phyloP scores from a whole-genome alignment of 2,888 invertebrate species.

The Calameuta pallipes region DNA sequence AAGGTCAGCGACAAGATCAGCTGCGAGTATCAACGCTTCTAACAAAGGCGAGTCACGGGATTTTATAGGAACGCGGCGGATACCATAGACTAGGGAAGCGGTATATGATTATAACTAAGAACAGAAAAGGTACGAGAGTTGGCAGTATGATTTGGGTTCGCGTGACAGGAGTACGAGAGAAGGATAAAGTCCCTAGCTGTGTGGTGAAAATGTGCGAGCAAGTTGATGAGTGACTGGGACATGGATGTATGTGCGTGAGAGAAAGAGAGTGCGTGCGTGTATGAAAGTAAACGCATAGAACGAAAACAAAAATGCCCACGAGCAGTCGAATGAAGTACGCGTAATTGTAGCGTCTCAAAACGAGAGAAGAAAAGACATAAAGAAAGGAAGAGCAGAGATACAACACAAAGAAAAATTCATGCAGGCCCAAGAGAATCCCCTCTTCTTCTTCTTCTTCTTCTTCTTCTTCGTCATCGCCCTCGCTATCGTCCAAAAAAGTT shows the following conservation, averaged over 20 bases:
- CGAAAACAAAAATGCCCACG: constrained; percentile 3
- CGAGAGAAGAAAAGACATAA: neutral
- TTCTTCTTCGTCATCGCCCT: neutral
- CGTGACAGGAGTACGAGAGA: neutral
- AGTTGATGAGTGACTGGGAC: neutral
- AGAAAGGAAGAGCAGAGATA: neutral
- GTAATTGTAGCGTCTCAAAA: neutral
- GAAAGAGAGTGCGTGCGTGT: neutral
- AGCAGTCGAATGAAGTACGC: neutral
- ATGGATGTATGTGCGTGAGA: neutral
- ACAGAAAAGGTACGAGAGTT: constrained; percentile 11
- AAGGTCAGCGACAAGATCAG: constrained; percentile 50
- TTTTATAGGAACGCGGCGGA: constrained; percentile 7
- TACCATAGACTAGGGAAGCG: constrained; percentile 4
- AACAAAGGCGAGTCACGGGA: constrained; percentile 17
- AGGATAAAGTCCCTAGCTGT: too few species aligned
- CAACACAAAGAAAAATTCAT: neutral
- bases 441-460: neutral
- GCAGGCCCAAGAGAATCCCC: neutral
- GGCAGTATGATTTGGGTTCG: neutral
- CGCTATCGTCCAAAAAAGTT: neutral
- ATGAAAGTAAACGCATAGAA: constrained; percentile 4
- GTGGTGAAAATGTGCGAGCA: too few species aligned
- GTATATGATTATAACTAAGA: neutral
- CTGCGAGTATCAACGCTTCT: constrained; percentile 53